Evolutionary conservation across 2,113 vertebrate genomes (phyloP).

Genomic region (Delphinapterus leucas): DNA sequence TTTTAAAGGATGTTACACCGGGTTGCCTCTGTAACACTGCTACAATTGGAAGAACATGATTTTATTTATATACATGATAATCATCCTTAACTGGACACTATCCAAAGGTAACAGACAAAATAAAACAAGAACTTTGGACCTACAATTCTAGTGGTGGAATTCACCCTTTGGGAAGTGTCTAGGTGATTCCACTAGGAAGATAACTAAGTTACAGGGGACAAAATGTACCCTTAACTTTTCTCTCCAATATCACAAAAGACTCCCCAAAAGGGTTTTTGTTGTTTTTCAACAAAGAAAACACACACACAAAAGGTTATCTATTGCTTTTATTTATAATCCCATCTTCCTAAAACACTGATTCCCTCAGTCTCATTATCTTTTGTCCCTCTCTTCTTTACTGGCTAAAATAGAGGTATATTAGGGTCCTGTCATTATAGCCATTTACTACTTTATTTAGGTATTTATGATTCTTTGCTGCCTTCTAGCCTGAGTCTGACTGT

Average conservation of each 20-base stretch:
- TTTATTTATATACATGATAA: not conserved
- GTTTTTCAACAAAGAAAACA: constrained; percentile 10
- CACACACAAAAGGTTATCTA: not conserved
- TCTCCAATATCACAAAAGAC: not conserved
- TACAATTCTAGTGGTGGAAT: constrained; percentile 1
- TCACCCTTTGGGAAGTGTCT: not conserved
- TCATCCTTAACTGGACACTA: not conserved
- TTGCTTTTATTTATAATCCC: not conserved
- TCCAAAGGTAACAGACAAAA: not conserved
- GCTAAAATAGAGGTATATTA: not conserved
- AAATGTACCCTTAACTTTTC: not conserved
- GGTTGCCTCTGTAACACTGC: not conserved
- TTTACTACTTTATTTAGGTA: not conserved
- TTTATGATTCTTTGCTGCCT: constrained; percentile 12
- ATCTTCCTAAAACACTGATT: constrained; percentile 21
- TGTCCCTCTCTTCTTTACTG: not conserved
- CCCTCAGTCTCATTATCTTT: not conserved
- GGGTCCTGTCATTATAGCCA: not conserved
- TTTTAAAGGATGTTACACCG: not conserved
- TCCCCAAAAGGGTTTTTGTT: not conserved
- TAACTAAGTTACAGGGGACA: not conserved
- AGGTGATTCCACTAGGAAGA: not conserved
- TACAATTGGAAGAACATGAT: not conserved
- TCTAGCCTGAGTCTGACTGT: constrained; percentile 2
- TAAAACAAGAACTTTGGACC: not conserved